Base-by-base conservation (phyloP, 2,797 vertebrate species). In the Halcyon smyrnensis region DNA sequence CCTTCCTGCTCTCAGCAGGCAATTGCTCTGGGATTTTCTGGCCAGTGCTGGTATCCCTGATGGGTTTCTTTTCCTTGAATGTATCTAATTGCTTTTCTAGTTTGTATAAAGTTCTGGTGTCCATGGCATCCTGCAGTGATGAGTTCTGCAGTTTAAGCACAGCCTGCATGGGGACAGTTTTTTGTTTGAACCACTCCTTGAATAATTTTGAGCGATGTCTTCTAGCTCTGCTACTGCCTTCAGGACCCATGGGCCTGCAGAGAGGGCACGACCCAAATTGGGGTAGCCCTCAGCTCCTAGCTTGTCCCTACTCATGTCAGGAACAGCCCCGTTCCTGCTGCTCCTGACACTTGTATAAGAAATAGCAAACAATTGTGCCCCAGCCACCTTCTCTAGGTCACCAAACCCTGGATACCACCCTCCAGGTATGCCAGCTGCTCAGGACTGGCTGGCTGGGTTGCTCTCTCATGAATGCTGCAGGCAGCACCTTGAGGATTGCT, bases 181-280 rank as follows among this genome's bases (percentile, higher is more conserved):
- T 67, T 67, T 43, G 17, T 82, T 68, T 57, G 30, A 67, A n/a
- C 15, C 27, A 28, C 8, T 53, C 24, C 27, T 20, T 67, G 45
- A 53, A 37, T 32, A 77, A 57, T 68, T 57, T 56, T 1, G 2
- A 4, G 0, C 15, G 20, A 43, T 77, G 12, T 16, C 28, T 71
- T 51, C 23, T 63, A 39, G 36, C 59, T 79, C 39, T 64, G 67
- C 27, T 53, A 12, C 50, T 59, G 19, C 32, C 36, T 54, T 48
- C 62, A 34, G 32, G 24, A 51, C 24, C 32, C 0, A 0, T n/a
- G 39, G 32, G 68, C 45, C 46, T 60, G 39, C 45, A 25, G 63
- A 18, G 56, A 70, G 4, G 24, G 12, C 30, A 51, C 1, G 0
- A 34, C 27, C 32, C 1, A 1, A 56, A 6, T 0, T 75, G 27